Base-by-base conservation (phyloP, 2,113 vertebrate genomes). In the Neoarius graeffei region DNA sequence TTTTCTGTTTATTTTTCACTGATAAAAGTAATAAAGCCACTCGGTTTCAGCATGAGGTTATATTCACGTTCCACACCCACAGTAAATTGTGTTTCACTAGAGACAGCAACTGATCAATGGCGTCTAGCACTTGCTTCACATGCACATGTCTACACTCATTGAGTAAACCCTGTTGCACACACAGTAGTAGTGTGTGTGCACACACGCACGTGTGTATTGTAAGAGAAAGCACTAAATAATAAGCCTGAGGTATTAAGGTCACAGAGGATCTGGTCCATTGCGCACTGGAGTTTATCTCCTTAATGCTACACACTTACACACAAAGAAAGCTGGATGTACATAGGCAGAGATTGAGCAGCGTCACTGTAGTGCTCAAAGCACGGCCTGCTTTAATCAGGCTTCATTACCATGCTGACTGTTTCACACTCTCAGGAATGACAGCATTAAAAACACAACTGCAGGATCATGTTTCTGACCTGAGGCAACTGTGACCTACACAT, bases 221-320 rank as follows among this genome's bases (percentile, higher is more conserved):
- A 62, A 64, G 85, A 86, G 62, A 79, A 90, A 93, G 64, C 89
- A 57, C 77, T 94, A 94, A n/a, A n/a, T n/a, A n/a, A n/a, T n/a
- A n/a, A 95, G 92, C 91, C 92, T 87, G 71, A 87, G 91, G 92
- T 94, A 95, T 94, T 95, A 91, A 91, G 95, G 95, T 95, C 95
- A 95, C 88, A 92, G 48, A 88, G 92, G 92, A 94, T 93, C 84
- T 90, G 89, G 62, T 86, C 86, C 69, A 54, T 81, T 85, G 56
- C 76, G 90, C 59, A 86, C 57, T 66, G 48, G n/a, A 48, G 59
- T 5, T 92, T 90, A 91, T 91, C 92, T 85, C 57, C 89, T 92
- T 91, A 92, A 17, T 69, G 76, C 30, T 85, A 59, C 19, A 60
- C 83, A 82, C 85, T 27, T 59, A 66, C 83, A 60, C 66, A 77